These are phyloP conservation scores for Penaeus chinensis DNA, from an alignment of 1,140 invertebrate species.

Conservation along the genomic window DNA sequence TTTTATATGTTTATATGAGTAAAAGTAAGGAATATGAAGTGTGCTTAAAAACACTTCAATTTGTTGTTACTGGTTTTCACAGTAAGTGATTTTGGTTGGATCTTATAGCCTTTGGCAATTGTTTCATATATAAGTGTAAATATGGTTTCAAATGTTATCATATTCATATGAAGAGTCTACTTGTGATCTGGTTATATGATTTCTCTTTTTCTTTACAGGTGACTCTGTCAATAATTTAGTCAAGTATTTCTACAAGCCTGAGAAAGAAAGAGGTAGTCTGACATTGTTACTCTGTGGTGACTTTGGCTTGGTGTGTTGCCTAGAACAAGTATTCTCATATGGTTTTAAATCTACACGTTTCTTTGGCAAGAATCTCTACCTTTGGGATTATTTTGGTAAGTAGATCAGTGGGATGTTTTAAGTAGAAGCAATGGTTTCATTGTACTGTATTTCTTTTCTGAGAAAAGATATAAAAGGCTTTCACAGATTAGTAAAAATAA, in stretches of 20 bases:
- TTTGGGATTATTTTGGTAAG: slow-evolving; percentile 98
- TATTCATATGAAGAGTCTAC: not conserved
- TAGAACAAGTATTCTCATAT: slow-evolving; percentile 94
- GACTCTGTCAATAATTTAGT: slow-evolving; percentile 97
- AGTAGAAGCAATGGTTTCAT: not conserved
- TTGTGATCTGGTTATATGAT: too few species aligned
- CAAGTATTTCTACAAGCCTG: slow-evolving; percentile 91
- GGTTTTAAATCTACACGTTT: slow-evolving; percentile 92
- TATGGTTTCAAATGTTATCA: too few species aligned
- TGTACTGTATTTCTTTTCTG: too few species aligned
- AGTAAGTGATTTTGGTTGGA: not conserved
- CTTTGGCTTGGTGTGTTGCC: slow-evolving; percentile 88
- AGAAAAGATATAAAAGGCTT: too few species aligned
- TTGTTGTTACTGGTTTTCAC: not conserved
- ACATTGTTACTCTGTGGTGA: slow-evolving; percentile 95
- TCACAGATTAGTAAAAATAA: too few species aligned
- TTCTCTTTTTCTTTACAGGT: slow-evolving; percentile 70
- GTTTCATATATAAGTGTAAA: not conserved
- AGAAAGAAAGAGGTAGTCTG: slow-evolving; percentile 79
- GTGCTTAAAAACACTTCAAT: not conserved
- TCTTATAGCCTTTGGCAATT: not conserved
- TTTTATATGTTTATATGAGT: not conserved
- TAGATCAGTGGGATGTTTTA: slow-evolving; percentile 47
- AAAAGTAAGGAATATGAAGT: not conserved
- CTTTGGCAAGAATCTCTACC: slow-evolving; percentile 93